phyloP scores from a whole-genome alignment of 2,113 vertebrate species.

The Ptilonorhynchus violaceus region DNA sequence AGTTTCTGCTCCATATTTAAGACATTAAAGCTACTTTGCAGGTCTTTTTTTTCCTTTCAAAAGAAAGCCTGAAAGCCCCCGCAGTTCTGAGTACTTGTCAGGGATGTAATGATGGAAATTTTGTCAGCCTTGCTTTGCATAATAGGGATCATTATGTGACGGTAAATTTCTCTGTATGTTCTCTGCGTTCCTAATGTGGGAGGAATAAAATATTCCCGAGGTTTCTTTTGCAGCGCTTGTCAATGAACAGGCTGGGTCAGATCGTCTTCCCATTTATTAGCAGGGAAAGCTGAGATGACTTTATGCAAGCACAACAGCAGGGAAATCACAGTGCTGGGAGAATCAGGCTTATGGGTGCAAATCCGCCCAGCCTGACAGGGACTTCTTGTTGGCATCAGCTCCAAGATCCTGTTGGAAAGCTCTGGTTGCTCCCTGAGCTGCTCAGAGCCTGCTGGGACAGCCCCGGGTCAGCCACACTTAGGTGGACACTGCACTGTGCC shows the following conservation, averaged over 20 bases:
- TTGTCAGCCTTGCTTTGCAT: conserved; percentile 57
- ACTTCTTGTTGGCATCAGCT: neutral
- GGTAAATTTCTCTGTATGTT: conserved; percentile 59
- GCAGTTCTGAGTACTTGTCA: conserved; percentile 52
- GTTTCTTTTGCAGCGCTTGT: conserved; percentile 53
- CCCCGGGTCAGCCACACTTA: fast-evolving
- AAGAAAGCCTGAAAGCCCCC: conserved; percentile 45
- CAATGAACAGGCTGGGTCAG: conserved; percentile 9
- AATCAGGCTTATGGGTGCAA: neutral
- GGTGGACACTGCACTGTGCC: fast-evolving
- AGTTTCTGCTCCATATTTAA: conserved; percentile 47
- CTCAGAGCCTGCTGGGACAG: neutral
- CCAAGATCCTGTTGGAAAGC: neutral
- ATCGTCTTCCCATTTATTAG: conserved; percentile 35
- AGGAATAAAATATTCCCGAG: conserved; percentile 60
- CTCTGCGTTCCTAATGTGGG: conserved; percentile 38
- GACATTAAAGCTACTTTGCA: conserved; percentile 36
- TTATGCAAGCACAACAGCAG: conserved; percentile 6
- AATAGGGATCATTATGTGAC: conserved; percentile 57
- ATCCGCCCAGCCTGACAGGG: neutral
- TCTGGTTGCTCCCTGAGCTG: neutral
- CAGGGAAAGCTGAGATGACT: neutral
- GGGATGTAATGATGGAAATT: conserved; percentile 57
- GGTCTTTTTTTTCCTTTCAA: neutral
- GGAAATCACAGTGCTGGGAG: neutral